Percentiles rank a stretch among this genome's conserved stretches.
Evolutionary conservation across 2,113 vertebrate species (phyloP).

Genomic region (Sinocyclocheilus anshuiensis): DNA sequence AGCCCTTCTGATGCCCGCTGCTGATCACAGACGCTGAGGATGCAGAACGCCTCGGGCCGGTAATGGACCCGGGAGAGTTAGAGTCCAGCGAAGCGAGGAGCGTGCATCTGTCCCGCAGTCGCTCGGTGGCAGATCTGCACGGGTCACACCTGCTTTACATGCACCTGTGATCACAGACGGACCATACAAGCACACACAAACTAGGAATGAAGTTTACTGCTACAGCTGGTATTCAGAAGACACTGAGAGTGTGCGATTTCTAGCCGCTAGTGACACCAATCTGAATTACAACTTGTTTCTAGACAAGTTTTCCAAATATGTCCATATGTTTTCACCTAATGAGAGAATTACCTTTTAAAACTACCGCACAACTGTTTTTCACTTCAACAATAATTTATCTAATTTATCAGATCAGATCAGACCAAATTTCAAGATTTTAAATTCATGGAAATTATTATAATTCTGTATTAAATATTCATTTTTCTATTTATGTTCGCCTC

Average conservation of each 20-base stretch:
- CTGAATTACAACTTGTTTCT: neutral
- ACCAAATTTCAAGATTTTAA: too few species aligned
- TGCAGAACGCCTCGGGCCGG: neutral
- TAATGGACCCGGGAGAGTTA: neutral
- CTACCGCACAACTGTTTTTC: neutral
- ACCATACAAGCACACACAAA: neutral
- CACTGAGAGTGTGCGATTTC: neutral
- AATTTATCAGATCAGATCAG: too few species aligned
- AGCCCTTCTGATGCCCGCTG: neutral
- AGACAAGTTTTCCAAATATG: neutral
- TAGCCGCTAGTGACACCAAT: neutral
- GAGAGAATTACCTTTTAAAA: neutral
- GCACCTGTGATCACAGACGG: neutral
- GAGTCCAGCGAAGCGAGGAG: slow-evolving; percentile 16
- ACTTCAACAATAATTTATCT: neutral
- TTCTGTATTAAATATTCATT: too few species aligned
- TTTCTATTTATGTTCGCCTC: too few species aligned
- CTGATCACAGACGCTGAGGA: neutral
- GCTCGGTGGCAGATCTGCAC: neutral
- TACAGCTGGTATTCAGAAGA: neutral
- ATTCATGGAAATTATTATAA: too few species aligned
- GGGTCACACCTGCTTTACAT: slow-evolving; percentile 8
- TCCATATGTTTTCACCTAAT: neutral
- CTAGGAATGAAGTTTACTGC: neutral
- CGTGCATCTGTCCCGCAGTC: slow-evolving; percentile 21